Percentiles rank a stretch among this genome's conserved stretches.
phyloP scores from a whole-genome alignment of 2,888 invertebrate species.

The Calameuta idolon region DNA sequence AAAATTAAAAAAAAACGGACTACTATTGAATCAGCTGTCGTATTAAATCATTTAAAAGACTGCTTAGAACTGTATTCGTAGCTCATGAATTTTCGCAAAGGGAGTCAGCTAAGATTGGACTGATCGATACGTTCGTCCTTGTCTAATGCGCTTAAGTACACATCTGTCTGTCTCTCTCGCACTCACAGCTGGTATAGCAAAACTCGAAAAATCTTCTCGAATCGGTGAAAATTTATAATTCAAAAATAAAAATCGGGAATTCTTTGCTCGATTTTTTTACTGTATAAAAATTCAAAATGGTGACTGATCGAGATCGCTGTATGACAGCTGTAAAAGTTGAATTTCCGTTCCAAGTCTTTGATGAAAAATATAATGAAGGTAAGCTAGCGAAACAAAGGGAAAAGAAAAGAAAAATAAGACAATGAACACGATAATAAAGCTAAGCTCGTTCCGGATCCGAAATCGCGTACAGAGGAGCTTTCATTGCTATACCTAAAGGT shows the following conservation, averaged over 20 bases:
- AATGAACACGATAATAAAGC: background rate
- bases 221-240: background rate
- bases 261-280: background rate
- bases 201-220: background rate
- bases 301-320: background rate
- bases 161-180: background rate
- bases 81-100: background rate
- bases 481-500: background rate
- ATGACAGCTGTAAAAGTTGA: background rate
- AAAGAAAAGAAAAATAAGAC: background rate
- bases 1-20: background rate
- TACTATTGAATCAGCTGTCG: background rate
- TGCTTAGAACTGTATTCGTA: background rate
- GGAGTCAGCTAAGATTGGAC: background rate
- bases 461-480: slow-evolving; percentile 4
- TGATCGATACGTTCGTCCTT: background rate
- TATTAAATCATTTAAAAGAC: background rate
- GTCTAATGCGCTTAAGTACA: background rate
- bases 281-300: background rate
- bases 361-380: background rate
- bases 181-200: background rate
- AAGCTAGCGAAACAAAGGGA: background rate
- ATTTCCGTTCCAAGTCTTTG: background rate
- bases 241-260: background rate
- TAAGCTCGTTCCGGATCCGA: slow-evolving; percentile 5